Conservation (phyloP, 92 coral and sea anemone genomes). For the Galaxea fascicularis region DNA sequence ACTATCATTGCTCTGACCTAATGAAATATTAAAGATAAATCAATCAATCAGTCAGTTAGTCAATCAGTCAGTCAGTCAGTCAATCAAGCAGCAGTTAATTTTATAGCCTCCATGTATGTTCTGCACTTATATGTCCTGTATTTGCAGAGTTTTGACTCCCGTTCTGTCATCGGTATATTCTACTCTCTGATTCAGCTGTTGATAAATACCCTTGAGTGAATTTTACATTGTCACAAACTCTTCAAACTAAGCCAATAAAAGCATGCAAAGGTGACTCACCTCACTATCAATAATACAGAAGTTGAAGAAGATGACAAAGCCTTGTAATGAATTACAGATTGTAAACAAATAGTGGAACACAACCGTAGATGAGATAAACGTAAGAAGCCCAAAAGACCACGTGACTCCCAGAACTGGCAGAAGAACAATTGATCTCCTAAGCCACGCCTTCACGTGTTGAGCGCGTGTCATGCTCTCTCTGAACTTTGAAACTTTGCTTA, state of each 20-base stretch:
- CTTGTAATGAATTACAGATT: constrained; percentile 84
- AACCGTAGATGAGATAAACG: constrained; percentile 77
- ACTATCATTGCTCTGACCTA: constrained; percentile 8
- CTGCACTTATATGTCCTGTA: too few relatives aligned
- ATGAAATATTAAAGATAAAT: background rate
- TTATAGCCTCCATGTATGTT: background rate
- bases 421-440: constrained; percentile 82
- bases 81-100: background rate
- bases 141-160: too few relatives aligned
- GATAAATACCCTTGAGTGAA: too few relatives aligned
- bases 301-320: constrained; percentile 87
- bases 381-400: constrained; percentile 90
- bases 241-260: background rate
- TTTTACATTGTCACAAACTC: too few relatives aligned
- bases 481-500: constrained; percentile 78
- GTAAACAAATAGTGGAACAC: constrained; percentile 88
- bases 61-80: too few relatives aligned
- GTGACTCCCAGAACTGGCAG: constrained; percentile 92
- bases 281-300: constrained; percentile 84
- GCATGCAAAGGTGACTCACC: constrained; percentile 43
- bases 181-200: too few relatives aligned
- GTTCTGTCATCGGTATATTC: too few relatives aligned
- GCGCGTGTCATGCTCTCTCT: constrained; percentile 71
- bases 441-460: constrained; percentile 76
- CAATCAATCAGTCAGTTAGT: too few relatives aligned